Evolutionary conservation across 1,140 invertebrate genomes (phyloP).

Genomic region (Drosophila melanogaster): Release_6_plus_ISO1_MT NT_033779.5:6844501-6845000

Average conservation of each 20-base stretch:
- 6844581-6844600: constrained; percentile 8
- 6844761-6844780: constrained; percentile 28
- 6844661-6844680: constrained; percentile 69
- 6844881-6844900: constrained; percentile 23
- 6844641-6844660: constrained; percentile 82
- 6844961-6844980: constrained; percentile 84
- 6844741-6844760: constrained; percentile 28
- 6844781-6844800: constrained; percentile 31
- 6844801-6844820: constrained; percentile 64
- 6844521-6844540: constrained; percentile 4
- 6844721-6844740: not conserved
- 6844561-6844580: constrained; percentile 25
- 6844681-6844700: constrained; percentile 79
- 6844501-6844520: no score
- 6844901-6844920: constrained; percentile 48
- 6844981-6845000: constrained; percentile 49
- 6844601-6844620: constrained; percentile 78
- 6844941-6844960: constrained; percentile 81
- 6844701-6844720: constrained; percentile 76
- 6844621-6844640: constrained; percentile 83
- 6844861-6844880: constrained; percentile 56
- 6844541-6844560: not conserved
- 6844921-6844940: constrained; percentile 70
- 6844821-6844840: constrained; percentile 77
- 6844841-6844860: constrained; percentile 78